phyloP scores from a whole-genome alignment of 2,113 vertebrate species.

The Tangachromis dhanisi region DNA sequence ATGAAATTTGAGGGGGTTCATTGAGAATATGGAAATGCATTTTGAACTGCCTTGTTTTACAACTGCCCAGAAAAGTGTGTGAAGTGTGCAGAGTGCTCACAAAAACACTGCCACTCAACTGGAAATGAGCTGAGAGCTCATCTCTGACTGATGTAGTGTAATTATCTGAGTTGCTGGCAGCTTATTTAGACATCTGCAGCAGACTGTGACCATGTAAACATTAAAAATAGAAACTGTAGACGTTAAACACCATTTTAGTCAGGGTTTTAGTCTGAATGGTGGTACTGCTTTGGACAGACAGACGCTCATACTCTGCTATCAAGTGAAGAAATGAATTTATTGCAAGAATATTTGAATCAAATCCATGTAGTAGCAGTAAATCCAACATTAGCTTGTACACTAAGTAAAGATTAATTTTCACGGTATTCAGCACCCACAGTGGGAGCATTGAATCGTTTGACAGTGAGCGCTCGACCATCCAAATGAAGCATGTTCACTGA shows the following conservation, averaged over 20 bases:
- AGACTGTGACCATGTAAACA: not conserved
- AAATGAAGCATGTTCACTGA: not conserved
- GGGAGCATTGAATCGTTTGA: not conserved
- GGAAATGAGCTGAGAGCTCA: not conserved
- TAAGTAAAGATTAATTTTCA: not conserved
- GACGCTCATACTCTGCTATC: not conserved
- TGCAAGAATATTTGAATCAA: not conserved
- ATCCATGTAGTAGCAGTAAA: not conserved
- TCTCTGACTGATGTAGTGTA: not conserved
- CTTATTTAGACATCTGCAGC: not conserved
- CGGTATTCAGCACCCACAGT: not conserved
- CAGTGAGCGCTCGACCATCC: not conserved
- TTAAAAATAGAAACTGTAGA: not conserved
- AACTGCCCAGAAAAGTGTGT: not conserved
- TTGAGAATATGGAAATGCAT: not conserved
- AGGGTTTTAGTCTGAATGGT: not conserved
- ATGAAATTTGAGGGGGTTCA: not conserved
- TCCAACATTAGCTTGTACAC: not conserved
- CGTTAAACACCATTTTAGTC: not conserved
- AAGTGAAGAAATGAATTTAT: not conserved
- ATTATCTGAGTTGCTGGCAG: not conserved
- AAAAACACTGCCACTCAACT: constrained; percentile 3
- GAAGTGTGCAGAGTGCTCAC: not conserved
- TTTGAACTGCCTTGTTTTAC: not conserved
- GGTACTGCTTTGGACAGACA: not conserved